Conservation (phyloP, 2,888 invertebrate species). For the Melanotus villosus region DNA sequence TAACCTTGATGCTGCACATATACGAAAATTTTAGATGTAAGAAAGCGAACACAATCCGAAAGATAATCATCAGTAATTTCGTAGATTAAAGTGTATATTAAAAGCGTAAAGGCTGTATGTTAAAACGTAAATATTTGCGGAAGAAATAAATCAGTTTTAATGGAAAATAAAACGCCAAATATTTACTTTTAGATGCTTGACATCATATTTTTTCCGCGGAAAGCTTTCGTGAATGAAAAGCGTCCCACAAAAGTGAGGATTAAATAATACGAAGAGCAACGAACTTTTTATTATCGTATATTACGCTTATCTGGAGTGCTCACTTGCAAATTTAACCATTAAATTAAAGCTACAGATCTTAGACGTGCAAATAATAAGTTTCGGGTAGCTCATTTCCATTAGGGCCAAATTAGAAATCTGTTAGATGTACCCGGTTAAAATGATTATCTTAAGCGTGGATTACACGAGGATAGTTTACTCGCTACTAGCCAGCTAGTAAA, state of each 20-base stretch:
- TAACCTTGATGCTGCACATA: too few relatives aligned
- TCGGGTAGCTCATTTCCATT: neutral
- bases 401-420: constrained; percentile 4
- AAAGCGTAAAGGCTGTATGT: neutral
- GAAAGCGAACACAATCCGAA: too few relatives aligned
- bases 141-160: neutral
- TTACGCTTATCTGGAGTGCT: neutral
- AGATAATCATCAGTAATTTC: neutral
- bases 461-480: too few relatives aligned
- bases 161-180: constrained; percentile 22
- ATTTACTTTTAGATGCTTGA: constrained; percentile 13
- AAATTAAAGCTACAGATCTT: neutral
- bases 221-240: constrained; percentile 4
- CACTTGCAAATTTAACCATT: too few relatives aligned
- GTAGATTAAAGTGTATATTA: neutral
- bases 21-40: too few relatives aligned
- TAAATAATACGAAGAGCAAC: neutral
- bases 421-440: constrained; percentile 4
- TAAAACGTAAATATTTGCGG: constrained; percentile 7
- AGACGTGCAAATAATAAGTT: neutral
- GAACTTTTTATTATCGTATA: neutral
- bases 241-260: neutral
- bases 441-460: neutral
- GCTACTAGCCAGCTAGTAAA: too few relatives aligned
- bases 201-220: constrained; percentile 7